Base-by-base conservation (phyloP, 1,140 invertebrate species). In the Apocrypta bakeri region DNA sequence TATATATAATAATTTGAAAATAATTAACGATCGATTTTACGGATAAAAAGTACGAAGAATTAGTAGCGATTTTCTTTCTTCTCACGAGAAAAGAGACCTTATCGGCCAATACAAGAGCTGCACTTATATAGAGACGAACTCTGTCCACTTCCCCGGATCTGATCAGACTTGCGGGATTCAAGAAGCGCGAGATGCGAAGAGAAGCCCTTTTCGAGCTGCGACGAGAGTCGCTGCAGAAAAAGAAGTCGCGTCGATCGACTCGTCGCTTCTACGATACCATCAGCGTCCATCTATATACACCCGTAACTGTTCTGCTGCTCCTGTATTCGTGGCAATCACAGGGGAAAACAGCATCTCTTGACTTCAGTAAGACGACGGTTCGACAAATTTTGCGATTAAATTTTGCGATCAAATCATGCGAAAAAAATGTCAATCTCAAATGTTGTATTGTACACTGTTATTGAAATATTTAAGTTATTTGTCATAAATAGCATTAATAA, bases 171-270 rank as follows among this genome's bases (percentile, higher is more conserved):
- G 61, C 75, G 75, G 75, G 61, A 77, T 61, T 37, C 17, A 11
- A 37, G 11, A 21, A 31, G 14, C 37, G 71, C 71, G 37, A n/a
- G n/a, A n/a, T n/a, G n/a, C n/a, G n/a, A n/a, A n/a, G 48, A 37
- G 56, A 66, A 33, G 33, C 12, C 76, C 76, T 78, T 78, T 78
- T 78, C 33, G 24, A 76, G 74, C n/a, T 21, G 31, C 2, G 68
- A 29, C 68, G n/a, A 27, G n/a, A n/a, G n/a, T n/a, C 11, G 9
- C 25, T 0, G 27, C 73, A 75, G 48, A 76, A 76, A 76, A 76
- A 76, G 56, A 76, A 76, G 74, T 76, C 74, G 74, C 74, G 74
- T 76, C 74, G 74, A 56, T 33, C 71, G 71, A 75, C 8, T 56
- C n/a, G 21, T 75, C 24, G 42, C 17, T 37, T 9, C 25, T 48